Evolutionary conservation across 2,113 vertebrate species (phyloP), one percentile per base, ranked within the genome.

Genomic region (Spilogale gracilis): DNA sequence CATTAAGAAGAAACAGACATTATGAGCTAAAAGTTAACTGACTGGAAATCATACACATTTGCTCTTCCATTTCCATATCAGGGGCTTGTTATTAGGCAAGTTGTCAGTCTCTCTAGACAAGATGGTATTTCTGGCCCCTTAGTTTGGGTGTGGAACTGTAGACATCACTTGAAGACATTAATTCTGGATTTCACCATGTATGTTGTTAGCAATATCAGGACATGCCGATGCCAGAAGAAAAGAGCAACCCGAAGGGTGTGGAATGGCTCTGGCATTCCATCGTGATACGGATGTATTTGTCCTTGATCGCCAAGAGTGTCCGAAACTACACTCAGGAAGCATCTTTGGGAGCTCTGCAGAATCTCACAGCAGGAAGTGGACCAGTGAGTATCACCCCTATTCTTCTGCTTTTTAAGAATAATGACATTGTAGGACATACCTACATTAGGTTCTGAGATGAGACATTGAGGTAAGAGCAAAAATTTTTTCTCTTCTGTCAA

Each of bases 241-340:
- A 99, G 96, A 99, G 99, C 52, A 99, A 98, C 95, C 99, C 99
- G 9, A 97, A 94, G 32, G 99, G 99, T 0, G 96, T 99, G 1
- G 99, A 99, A 98, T 99, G 99, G 27, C 98, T 99, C 63, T 99
- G 99, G 99, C 99, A 99, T 95, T 97, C 98, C 97, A 99, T 99
- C 20, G 99, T 99, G 16, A 98, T 99, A 48, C 99, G 99, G 92
- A 99, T 99, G 99, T 99, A 99, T 95, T 97, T 99, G 98, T 99
- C 99, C 1, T 98, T 99, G 91, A 99, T 99, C n/a, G 99, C 99
- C 82, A 99, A 99, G 97, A 99, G 99, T 88, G 97, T 92, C 80
- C 98, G 99, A 20, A 99, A 98, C 91, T 98, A 98, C 96, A 99
- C 99, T 0, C 99, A 99, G 98, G 99, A 99, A 94, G 99, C 99